Evolutionary conservation across 2,113 vertebrate species (phyloP).

Genomic region (Phalacrocorax aristotelis): DNA sequence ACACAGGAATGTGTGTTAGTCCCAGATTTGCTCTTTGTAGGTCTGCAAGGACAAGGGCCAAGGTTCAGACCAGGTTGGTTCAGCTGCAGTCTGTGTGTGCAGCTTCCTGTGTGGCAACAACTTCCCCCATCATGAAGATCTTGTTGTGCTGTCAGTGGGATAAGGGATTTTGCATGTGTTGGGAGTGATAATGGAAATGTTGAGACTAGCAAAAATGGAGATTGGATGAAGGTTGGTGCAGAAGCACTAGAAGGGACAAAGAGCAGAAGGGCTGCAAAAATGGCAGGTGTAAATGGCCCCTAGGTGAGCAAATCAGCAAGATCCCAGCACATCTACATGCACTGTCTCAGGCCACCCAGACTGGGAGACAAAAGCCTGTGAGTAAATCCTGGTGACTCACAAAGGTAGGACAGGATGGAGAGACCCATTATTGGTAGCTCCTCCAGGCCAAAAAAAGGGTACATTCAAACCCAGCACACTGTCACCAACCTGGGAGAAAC

Average conservation of each 20-base stretch:
- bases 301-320: not conserved
- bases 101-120: not conserved
- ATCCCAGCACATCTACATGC: not conserved
- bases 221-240: not conserved
- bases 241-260: not conserved
- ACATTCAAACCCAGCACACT: not conserved
- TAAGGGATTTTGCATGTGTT: not conserved
- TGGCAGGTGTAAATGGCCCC: not conserved
- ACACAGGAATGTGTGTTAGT: not conserved
- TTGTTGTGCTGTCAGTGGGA: not conserved
- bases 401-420: not conserved
- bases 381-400: not conserved
- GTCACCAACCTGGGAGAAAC: not conserved
- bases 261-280: not conserved
- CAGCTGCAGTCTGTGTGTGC: not conserved
- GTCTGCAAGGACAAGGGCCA: not conserved
- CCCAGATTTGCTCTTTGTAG: not conserved
- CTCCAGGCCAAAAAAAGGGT: not conserved
- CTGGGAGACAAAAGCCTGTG: not conserved
- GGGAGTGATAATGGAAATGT: not conserved
- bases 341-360: not conserved
- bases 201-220: not conserved
- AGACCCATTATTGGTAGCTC: not conserved
- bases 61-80: not conserved
- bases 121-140: not conserved